These are phyloP conservation scores for Takifugu flavidus DNA, from an alignment of 2,113 vertebrate genomes.

Conservation along the genomic window DNA sequence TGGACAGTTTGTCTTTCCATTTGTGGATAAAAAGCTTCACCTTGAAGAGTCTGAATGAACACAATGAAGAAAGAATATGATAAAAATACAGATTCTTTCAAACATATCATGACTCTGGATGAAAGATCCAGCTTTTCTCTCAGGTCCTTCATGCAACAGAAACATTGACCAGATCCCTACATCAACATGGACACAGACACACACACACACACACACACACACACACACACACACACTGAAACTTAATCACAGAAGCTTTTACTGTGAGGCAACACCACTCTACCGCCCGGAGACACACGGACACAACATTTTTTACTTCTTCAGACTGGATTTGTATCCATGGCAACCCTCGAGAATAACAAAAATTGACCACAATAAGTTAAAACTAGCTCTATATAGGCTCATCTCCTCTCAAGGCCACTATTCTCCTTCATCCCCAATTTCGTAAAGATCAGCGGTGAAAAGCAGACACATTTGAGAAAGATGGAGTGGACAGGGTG, in stretches of 20 bases:
- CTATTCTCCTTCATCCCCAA: conserved; percentile 35
- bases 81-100: no score
- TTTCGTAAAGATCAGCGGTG: conserved; percentile 60
- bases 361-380: conserved; percentile 44
- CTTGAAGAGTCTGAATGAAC: no score
- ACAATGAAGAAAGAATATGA: no score
- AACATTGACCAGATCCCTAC: neutral
- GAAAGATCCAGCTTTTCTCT: neutral
- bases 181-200: neutral
- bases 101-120: no score
- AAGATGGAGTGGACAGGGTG: conserved; percentile 54
- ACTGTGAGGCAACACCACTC: neutral
- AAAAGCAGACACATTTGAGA: conserved; percentile 47
- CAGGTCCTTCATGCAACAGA: neutral
- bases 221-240: neutral
- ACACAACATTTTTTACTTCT: conserved; percentile 31
- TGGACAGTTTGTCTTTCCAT: no score
- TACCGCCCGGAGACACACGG: conserved; percentile 17
- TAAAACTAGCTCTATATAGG: conserved; percentile 44
- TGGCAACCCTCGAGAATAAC: conserved; percentile 57
- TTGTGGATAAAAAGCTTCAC: no score
- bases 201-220: no score
- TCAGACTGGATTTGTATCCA: conserved; percentile 50
- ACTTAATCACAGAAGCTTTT: neutral
- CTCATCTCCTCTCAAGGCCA: conserved; percentile 23